Base-by-base conservation (phyloP, 2,797 vertebrate genomes). In the Odontamblyopus rebecca region DNA sequence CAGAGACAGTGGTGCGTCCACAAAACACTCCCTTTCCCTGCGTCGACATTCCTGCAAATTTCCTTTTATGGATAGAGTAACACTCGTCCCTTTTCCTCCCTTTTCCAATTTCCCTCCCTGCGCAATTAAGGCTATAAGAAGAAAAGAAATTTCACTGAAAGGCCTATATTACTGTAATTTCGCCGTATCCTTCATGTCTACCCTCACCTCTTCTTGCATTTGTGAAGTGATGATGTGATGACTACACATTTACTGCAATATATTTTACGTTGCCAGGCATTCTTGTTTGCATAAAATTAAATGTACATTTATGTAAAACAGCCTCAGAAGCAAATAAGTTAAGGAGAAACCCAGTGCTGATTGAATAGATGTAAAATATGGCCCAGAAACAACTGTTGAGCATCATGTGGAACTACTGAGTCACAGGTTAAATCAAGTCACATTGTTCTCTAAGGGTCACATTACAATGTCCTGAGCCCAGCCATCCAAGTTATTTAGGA, bases 61-160 rank as follows among this genome's bases (percentile, higher is more conserved):
- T n/a, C 94, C 94, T 87, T 94, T 86, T 94, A 94, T 75, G 94
- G 94, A 51, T n/a, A 88, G 77, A 88, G 78, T 76, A 30, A 18
- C 57, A 16, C 26, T 15, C 44, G 13, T 15, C 44, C 44, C 13
- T 6, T 54, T 54, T 57, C 56, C 63, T 41, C 63, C 62, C 78
- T 51, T 41, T 66, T 53, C 32, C 44, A 16, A 26, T 73, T 15
- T 48, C 44, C 13, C 4, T 48, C 16, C 77, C n/a, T 3, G 74
- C 61, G 74, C 53, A 79, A 79, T 81, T 27, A 80, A 41, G 60
- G 2, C 3, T 41, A 70, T 29, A 9, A 41, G 18, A 15, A 74
- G 11, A 19, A 67, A 16, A 15, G 0, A 7, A 30, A 18, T 18
- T 32, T 6, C 29, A 30, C 26, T 18, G 5, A 61, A 7, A 61